Evolutionary conservation across 2,797 vertebrate genomes (phyloP), one percentile per base, ranked within the genome.

Genomic region (Cephalopachus bancanus): DNA sequence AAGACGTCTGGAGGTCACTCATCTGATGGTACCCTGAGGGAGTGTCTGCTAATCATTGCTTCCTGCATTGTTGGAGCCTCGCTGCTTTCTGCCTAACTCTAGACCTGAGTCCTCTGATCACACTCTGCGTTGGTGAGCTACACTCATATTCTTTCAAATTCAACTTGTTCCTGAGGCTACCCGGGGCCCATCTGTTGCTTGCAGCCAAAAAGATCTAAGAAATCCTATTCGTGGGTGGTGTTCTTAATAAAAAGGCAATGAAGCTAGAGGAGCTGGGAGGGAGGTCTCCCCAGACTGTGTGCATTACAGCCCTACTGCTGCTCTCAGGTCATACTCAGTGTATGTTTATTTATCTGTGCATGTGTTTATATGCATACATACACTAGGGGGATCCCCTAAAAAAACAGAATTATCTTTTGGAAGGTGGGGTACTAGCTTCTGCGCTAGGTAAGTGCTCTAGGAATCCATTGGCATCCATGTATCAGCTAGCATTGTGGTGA

Each of bases 181-280:
- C n/a, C 57, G 83, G 71, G 83, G 49, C 84, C 69, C 76, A 44
- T 91, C 37, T 91, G 10, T 80, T 51, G 75, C 57, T 51, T 49
- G 51, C 53, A 81, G 62, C 10, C 19, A 20, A 69, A 86, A n/a
- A 83, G 67, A 85, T 85, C 33, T 28, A 91, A 79, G 65, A 88
- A 93, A 86, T 64, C 92, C 3, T 24, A 65, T 33, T 64, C 84
- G 62, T 74, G 76, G 16, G n/a, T 75, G 81, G 24, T 57, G 37
- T 81, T 89, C 60, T 76, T 69, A 86, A 94, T 57, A 60, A 92
- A 91, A 88, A 78, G 30, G 26, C 44, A 83, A 87, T 10, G 83
- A 60, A 89, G 83, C n/a, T 79, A 81, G 80, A 91, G 86, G 94
- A 94, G 14, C 26, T 24, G 62, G n/a, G 76, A 33, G 93, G 86